Evolutionary conservation across 2,113 vertebrate species (phyloP), one percentile per base, ranked within the genome.

Genomic region (Notiomystis cincta): DNA sequence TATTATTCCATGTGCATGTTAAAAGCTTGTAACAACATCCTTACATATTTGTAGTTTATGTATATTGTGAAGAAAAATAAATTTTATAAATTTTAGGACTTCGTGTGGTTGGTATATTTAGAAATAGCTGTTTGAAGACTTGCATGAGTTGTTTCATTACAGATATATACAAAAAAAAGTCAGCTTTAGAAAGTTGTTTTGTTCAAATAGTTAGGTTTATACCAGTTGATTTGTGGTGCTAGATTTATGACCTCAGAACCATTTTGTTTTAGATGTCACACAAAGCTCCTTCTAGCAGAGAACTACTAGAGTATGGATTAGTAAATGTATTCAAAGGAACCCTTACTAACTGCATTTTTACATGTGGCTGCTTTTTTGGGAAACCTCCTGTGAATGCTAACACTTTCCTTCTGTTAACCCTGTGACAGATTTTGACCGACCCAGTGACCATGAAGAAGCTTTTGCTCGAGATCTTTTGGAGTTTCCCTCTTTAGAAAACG

Each of bases 401-500:
- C 12, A 8, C 27, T 80, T 89, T 80, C 35, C 62, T 83, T 82
- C 40, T 97, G 38, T 93, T 80, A 24, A 45, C 15, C 60, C 8
- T 89, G 87, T 79, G 47, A 76, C 56, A 99, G 99, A 99, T 96
- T 98, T 99, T 56, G 99, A 99, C 95, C 98, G 98, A 61, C 98
- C 97, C 37, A 98, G 98, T 70, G 98, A 99, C 53, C 97, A 97
- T 10, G 99, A 99, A 79, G 99, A 99, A 93, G 98, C 96, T 28
- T 99, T 99, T 8, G 70, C 98, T 12, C 97, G 98, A 91, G 99
- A 98, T 65, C 98, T 99, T 31, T 96, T 97, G 60, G 99, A 99
- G 87, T 99, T 99, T 88, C 99, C 99, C n/a, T 99, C 99, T 16
- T 91, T 99, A 71, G 99, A 99, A 96, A 99, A 99, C 4, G 99